Evolutionary conservation across 2,888 invertebrate genomes (phyloP).

Genomic region (Callosobruchus maculatus): DNA sequence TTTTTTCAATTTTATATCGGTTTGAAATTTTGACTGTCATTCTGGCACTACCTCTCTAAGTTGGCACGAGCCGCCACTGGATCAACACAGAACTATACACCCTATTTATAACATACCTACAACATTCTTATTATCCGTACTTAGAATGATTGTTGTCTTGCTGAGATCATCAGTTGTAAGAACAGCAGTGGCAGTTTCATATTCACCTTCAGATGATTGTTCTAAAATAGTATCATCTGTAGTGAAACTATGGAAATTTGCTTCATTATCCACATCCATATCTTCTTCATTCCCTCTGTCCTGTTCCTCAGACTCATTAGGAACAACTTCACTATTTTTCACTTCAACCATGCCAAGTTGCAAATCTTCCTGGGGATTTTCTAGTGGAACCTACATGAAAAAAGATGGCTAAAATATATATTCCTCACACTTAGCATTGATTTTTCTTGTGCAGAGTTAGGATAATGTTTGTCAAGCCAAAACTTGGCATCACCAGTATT

Average conservation of each 20-base stretch:
- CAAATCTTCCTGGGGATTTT: constrained; percentile 36
- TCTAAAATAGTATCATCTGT: constrained; percentile 10
- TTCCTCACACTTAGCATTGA: no score
- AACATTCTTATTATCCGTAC: background rate
- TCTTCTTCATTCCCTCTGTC: constrained; percentile 4
- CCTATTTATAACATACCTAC: no score
- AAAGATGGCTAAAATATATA: no score
- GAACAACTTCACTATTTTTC: constrained; percentile 10
- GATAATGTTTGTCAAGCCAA: no score
- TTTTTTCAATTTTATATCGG: no score
- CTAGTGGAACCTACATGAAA: background rate
- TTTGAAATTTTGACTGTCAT: no score
- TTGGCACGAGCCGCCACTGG: no score
- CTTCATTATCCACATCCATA: constrained; percentile 18
- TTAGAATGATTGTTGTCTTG: background rate
- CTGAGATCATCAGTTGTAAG: constrained; percentile 1
- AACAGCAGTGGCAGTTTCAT: constrained; percentile 33
- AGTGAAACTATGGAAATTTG: constrained; percentile 19
- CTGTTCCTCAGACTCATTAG: constrained; percentile 9
- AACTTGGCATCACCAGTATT: no score
- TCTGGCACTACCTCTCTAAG: no score
- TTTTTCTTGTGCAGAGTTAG: no score
- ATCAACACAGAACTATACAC: no score
- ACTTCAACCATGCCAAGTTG: constrained; percentile 45
- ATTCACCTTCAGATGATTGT: constrained; percentile 42